phyloP scores from a whole-genome alignment of 1,140 invertebrate species.

The Goniozus legneri region DNA sequence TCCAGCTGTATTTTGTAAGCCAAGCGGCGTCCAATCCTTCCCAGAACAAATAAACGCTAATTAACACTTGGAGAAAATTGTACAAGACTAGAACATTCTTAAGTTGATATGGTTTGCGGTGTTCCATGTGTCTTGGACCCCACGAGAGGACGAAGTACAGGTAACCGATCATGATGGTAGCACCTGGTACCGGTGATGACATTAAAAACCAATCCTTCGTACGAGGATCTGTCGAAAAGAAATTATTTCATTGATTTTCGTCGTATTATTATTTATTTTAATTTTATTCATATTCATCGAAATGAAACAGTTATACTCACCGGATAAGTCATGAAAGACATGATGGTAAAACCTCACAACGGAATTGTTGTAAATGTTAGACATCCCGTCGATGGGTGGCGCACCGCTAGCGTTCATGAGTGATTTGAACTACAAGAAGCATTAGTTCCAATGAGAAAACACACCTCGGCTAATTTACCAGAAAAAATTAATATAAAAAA shows the following conservation, averaged over 20 bases:
- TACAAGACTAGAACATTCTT: constrained; percentile 75
- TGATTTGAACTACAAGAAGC: too few species aligned
- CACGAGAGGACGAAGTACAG: constrained; percentile 69
- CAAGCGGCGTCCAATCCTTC: constrained; percentile 66
- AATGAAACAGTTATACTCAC: constrained; percentile 46
- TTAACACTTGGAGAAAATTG: constrained; percentile 74
- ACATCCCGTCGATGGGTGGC: constrained; percentile 37
- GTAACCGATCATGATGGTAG: constrained; percentile 66
- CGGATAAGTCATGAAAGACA: constrained; percentile 58
- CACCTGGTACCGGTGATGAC: constrained; percentile 69
- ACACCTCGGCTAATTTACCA: too few species aligned
- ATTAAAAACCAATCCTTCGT: constrained; percentile 85
- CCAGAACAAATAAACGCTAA: constrained; percentile 72
- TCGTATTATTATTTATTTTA: too few species aligned
- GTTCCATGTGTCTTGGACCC: constrained; percentile 77
- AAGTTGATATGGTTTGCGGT: constrained; percentile 75
- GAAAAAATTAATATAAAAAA: too few species aligned
- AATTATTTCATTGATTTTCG: background rate
- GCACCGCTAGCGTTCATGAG: constrained; percentile 38
- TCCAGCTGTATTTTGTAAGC: constrained; percentile 72
- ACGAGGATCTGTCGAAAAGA: constrained; percentile 62
- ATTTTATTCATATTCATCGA: background rate
- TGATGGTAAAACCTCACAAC: constrained; percentile 56
- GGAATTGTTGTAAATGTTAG: constrained; percentile 54
- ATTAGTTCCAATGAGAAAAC: too few species aligned